Evolutionary conservation across 2,113 vertebrate genomes (phyloP).

Genomic region (Himantopus leucocephalus): DNA sequence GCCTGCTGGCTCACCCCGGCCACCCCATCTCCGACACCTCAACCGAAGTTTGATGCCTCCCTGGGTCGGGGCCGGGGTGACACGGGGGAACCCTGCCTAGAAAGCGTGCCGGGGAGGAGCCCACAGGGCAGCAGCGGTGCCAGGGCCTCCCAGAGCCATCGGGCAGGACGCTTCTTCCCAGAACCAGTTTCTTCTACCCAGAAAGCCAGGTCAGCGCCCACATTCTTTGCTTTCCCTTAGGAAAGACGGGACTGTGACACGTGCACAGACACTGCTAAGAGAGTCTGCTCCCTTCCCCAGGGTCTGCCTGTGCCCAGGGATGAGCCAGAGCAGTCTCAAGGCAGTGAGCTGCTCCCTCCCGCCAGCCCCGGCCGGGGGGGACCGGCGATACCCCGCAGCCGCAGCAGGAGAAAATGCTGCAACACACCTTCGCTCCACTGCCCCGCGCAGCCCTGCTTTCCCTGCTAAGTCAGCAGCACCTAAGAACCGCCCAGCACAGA

Average conservation of each 20-base stretch:
- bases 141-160: not conserved
- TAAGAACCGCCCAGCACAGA: not conserved
- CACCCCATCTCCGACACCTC: fast-evolving
- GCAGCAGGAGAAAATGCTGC: not conserved
- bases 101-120: not conserved
- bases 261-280: no score
- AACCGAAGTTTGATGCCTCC: not conserved
- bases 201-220: not conserved
- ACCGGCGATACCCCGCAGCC: fast-evolving
- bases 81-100: not conserved
- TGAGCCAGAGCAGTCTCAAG: not conserved
- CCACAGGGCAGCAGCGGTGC: not conserved
- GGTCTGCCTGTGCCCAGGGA: not conserved
- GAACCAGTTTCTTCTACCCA: not conserved
- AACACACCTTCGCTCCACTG: fast-evolving
- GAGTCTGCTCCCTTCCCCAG: not conserved
- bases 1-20: not conserved
- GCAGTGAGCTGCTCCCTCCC: not conserved
- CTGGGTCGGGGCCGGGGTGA: not conserved
- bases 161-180: not conserved
- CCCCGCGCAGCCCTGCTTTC: not conserved
- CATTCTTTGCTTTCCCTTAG: not conserved
- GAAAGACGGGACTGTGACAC: fast-evolving
- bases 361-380: not conserved
- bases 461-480: not conserved